A percentile compares a stretch with the other conserved stretches of the same genome.
Conservation (phyloP, 2,888 invertebrate species). For the Leucozona laternaria region DNA sequence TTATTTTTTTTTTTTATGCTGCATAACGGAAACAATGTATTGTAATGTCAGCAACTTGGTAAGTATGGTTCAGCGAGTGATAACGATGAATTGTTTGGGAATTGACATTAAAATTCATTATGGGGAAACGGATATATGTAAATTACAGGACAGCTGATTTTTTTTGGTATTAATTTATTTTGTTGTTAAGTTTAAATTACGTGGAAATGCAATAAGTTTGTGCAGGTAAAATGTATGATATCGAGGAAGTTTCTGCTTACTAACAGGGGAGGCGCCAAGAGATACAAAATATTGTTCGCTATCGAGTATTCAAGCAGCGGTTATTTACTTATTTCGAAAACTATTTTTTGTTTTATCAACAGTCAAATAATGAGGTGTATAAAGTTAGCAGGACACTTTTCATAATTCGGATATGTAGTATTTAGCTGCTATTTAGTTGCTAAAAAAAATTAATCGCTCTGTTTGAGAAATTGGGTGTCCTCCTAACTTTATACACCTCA, state of each 20-base stretch:
- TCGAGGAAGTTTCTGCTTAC: neutral
- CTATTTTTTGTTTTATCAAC: too few species aligned
- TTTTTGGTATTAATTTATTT: slow-evolving; percentile 5
- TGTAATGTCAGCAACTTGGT: slow-evolving; percentile 55
- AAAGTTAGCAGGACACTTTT: too few species aligned
- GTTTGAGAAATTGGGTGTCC: too few species aligned
- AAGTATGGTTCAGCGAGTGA: slow-evolving; percentile 46
- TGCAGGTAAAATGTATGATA: neutral
- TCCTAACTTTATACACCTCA: too few species aligned
- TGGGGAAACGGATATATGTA: slow-evolving; percentile 7
- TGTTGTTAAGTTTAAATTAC: neutral
- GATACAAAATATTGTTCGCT: too few species aligned
- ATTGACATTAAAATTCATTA: slow-evolving; percentile 50
- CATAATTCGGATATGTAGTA: too few species aligned
- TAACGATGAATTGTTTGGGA: slow-evolving; percentile 60
- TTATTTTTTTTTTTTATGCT: slow-evolving; percentile 33
- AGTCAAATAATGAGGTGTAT: too few species aligned
- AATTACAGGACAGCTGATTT: neutral
- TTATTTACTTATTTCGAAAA: too few species aligned
- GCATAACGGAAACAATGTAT: slow-evolving; percentile 31
- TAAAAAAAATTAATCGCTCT: too few species aligned
- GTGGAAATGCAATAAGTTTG: neutral
- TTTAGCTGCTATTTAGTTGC: too few species aligned
- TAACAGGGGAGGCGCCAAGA: neutral
- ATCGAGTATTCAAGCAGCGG: too few species aligned